Percentiles rank a stretch among this genome's conserved stretches.
phyloP scores from a whole-genome alignment of 92 coral and sea anemone genomes.

The Epizoanthus scotinus region DNA sequence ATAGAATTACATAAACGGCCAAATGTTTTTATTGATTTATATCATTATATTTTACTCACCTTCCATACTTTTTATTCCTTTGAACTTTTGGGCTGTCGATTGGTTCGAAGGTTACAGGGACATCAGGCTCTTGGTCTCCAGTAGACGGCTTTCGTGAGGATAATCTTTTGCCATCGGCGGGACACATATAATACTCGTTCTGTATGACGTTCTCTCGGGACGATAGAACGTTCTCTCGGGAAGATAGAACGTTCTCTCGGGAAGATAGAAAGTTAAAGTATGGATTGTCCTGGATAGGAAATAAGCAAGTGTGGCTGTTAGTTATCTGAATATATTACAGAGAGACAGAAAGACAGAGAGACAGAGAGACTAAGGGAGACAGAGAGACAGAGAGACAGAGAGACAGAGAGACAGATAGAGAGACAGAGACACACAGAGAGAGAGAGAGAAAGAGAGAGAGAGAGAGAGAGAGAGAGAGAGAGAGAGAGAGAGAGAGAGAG shows the following conservation, averaged over 20 bases:
- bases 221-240: too few species aligned
- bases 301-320: background rate
- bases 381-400: too few species aligned
- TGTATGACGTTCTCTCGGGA: background rate
- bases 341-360: too few species aligned
- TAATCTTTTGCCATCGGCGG: background rate
- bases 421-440: too few species aligned
- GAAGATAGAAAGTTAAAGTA: conserved; percentile 2
- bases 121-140: background rate
- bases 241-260: too few species aligned
- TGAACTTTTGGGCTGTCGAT: conserved; percentile 9
- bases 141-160: background rate
- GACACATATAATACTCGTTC: conserved; percentile 12
- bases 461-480: too few species aligned
- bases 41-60: background rate
- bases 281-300: conserved; percentile 15
- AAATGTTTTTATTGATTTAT: background rate
- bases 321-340: background rate
- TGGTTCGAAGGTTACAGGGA: conserved; percentile 7
- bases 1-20: background rate
- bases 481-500: too few species aligned
- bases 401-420: too few species aligned
- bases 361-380: too few species aligned
- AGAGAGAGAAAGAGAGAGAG: too few species aligned
- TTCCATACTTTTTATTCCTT: conserved; percentile 1